These are phyloP conservation scores for Phenganax stokvisi DNA, from an alignment of 92 coral and sea anemone species.

Conservation along the genomic window DNA sequence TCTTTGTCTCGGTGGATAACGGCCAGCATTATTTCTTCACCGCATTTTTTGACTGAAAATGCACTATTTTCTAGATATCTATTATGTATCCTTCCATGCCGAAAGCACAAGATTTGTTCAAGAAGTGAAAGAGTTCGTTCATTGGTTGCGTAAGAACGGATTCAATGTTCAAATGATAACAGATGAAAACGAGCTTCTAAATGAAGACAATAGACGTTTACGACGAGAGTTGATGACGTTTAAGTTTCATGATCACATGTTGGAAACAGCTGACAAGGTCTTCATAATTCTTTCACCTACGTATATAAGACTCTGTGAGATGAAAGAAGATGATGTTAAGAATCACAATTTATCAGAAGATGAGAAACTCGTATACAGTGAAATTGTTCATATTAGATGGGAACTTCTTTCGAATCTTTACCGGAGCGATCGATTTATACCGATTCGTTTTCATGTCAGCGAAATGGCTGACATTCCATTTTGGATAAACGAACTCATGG, in stretches of 20 bases:
- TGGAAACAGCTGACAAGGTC: not conserved
- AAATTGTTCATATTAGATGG: not conserved
- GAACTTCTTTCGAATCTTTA: not conserved
- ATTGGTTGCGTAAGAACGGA: not conserved
- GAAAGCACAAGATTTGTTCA: not conserved
- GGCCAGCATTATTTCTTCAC: not conserved
- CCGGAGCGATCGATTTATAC: constrained; percentile 13
- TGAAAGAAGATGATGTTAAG: not conserved
- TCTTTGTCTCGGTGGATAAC: too few relatives aligned
- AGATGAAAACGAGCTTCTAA: not conserved
- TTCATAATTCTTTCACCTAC: not conserved
- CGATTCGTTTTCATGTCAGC: constrained; percentile 3
- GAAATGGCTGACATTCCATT: not conserved
- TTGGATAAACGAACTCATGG: not conserved
- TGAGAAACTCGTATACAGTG: not conserved
- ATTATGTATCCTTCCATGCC: not conserved
- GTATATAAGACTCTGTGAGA: constrained; percentile 1
- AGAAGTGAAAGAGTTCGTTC: constrained; percentile 4
- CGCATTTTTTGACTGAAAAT: not conserved
- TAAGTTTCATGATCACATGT: constrained; percentile 5
- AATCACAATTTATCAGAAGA: constrained; percentile 2
- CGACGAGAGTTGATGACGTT: not conserved
- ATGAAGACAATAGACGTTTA: not conserved
- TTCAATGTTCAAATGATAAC: constrained; percentile 10
- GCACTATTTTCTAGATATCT: not conserved